phyloP scores from a whole-genome alignment of 2,888 invertebrate genomes.

The Drosophila monieri region DNA sequence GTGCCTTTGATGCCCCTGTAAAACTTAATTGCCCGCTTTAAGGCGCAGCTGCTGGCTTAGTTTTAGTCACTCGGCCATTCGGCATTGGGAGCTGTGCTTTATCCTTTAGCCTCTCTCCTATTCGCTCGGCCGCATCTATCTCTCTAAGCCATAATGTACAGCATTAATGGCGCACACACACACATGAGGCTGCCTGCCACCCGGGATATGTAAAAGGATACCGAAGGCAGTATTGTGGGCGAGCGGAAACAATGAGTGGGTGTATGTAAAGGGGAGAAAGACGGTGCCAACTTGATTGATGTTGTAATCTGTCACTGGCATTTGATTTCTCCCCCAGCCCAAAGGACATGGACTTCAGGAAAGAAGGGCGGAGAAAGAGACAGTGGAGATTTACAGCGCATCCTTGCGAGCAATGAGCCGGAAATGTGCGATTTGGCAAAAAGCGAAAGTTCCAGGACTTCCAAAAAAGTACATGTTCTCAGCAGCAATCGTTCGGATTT shows the following conservation, averaged over 20 bases:
- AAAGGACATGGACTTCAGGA: background rate
- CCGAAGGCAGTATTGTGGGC: constrained; percentile 4
- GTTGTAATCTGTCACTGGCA: constrained; percentile 77
- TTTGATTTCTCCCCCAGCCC: constrained; percentile 61
- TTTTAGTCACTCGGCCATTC: constrained; percentile 51
- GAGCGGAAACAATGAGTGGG: constrained; percentile 43
- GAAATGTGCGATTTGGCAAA: constrained; percentile 34
- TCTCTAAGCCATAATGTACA: constrained; percentile 62
- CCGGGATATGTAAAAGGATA: constrained; percentile 72
- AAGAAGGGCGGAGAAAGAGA: constrained; percentile 7
- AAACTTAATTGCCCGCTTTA: constrained; percentile 69
- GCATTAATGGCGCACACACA: constrained; percentile 65
- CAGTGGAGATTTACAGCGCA: constrained; percentile 25
- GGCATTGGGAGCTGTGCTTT: constrained; percentile 25
- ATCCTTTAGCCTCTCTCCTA: background rate
- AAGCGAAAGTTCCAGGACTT: constrained; percentile 30
- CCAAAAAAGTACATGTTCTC: background rate
- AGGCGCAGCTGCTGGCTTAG: constrained; percentile 69
- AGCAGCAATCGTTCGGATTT: constrained; percentile 1
- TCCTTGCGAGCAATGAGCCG: constrained; percentile 18
- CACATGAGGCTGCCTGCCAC: constrained; percentile 26
- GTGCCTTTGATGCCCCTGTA: constrained; percentile 61
- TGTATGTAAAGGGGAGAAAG: constrained; percentile 26
- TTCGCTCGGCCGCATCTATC: constrained; percentile 10
- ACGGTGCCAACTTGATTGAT: constrained; percentile 71